These are phyloP conservation scores for Drosophila maculinotata DNA, from an alignment of 2,888 invertebrate species.

Conservation along the genomic window DNA sequence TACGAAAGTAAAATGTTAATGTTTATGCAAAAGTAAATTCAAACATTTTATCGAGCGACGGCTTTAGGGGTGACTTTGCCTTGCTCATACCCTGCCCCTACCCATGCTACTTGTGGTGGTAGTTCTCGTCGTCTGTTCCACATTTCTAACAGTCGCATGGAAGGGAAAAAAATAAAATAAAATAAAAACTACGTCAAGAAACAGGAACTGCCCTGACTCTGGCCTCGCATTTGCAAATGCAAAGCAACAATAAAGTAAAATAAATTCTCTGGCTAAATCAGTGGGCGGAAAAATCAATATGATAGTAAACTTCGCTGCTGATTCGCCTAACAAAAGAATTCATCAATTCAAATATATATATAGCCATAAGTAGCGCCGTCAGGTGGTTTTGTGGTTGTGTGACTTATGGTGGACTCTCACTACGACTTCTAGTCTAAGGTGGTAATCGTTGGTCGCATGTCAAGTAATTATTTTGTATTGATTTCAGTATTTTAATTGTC, in stretches of 20 bases:
- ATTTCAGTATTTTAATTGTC: constrained; percentile 51
- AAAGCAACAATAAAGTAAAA: constrained; percentile 54
- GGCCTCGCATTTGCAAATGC: constrained; percentile 45
- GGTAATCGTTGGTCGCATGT: constrained; percentile 29
- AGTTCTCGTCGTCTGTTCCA: constrained; percentile 36
- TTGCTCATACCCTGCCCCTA: constrained; percentile 14
- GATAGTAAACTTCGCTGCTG: constrained; percentile 51
- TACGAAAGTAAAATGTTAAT: constrained; percentile 66
- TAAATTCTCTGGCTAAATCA: constrained; percentile 24
- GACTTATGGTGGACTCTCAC: constrained; percentile 54
- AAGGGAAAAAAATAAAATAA: constrained; percentile 46
- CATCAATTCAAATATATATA: constrained; percentile 5
- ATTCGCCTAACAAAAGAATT: constrained; percentile 19
- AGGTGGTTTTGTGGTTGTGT: constrained; percentile 62
- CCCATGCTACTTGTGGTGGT: constrained; percentile 40
- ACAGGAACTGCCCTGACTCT: constrained; percentile 35
- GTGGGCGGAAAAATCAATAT: constrained; percentile 67
- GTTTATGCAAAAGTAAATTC: constrained; percentile 78
- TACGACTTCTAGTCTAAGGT: constrained; percentile 19
- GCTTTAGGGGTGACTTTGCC: constrained; percentile 63
- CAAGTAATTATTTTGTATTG: constrained; percentile 53
- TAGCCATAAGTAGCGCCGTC: constrained; percentile 53
- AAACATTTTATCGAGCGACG: constrained; percentile 55
- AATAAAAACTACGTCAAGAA: constrained; percentile 14
- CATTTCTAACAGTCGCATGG: constrained; percentile 50